Evolutionary conservation across 2,113 vertebrate genomes (phyloP), one percentile per base, ranked within the genome.

Genomic region (Leptodactylus fuscus): DNA sequence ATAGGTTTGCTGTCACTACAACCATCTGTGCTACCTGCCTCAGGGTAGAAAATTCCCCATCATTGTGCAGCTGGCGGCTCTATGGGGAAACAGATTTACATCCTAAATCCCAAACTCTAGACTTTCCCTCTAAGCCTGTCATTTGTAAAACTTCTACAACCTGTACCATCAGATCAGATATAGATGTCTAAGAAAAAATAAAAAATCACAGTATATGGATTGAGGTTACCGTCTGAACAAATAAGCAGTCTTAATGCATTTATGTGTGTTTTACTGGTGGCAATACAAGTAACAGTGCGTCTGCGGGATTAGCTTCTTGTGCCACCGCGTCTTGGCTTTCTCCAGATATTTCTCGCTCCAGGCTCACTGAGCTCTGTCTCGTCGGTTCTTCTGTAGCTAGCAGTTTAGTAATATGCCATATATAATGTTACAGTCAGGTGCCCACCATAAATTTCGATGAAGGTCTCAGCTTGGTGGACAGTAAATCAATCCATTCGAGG

Each of bases 361-460:
- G 75, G 27, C 29, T 78, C 4, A 34, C 53, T 79, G 51, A 38
- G 34, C 32, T 53, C 51, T 27, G 12, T 38, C 76, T 60, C 22
- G 12, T 29, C 44, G 3, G 0, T 48, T 74, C 70, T 13, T 24
- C 44, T 48, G 71, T 29, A 75, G 41, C n/a, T 75, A n/a, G 76
- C 51, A 60, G 34, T 41, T 79, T 38, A 22, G 51, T 58, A 58
- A 79, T 79, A 38, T 24, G 51, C 53, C 36, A 60, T 79, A 79
- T 60, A 79, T 79, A 79, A 58, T 60, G 51, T 41, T 79, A 58
- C 76, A 60, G 76, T 58, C 76, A 79, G 76, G 76, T 41, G 76
- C 76, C 76, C 76, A 79, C 51, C 51, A 79, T 79, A 79, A 79
- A 79, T 79, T 79, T 79, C 16, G 38, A 79, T 58, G 76, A 79